Evolutionary conservation across 1,140 invertebrate species (phyloP).

Genomic region (Drosophila kikkawai): DNA sequence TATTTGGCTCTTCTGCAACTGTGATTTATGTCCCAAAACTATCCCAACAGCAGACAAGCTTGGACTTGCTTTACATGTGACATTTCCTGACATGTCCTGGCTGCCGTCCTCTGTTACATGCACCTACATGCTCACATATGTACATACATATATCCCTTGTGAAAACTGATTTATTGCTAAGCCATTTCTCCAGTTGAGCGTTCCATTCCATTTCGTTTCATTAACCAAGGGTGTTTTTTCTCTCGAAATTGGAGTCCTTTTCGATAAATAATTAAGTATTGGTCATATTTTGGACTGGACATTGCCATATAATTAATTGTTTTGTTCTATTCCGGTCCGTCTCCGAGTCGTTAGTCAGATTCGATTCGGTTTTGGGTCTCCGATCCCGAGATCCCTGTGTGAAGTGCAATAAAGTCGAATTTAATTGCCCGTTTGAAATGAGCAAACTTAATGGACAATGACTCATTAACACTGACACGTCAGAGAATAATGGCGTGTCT

Average conservation of each 20-base stretch:
- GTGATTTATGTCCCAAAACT: conserved; percentile 67
- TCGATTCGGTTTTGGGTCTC: conserved; percentile 32
- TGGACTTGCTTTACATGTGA: conserved; percentile 57
- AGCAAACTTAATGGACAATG: conserved; percentile 84
- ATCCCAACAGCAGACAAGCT: not conserved
- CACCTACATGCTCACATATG: not conserved
- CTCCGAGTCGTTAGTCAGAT: conserved; percentile 30
- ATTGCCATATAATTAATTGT: conserved; percentile 8
- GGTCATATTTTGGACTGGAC: conserved; percentile 2
- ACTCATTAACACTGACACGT: conserved; percentile 84
- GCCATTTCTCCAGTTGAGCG: not conserved
- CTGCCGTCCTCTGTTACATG: conserved; percentile 16
- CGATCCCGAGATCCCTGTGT: conserved; percentile 21
- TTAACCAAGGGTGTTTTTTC: not conserved
- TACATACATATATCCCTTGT: not conserved
- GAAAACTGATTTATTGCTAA: conserved; percentile 31
- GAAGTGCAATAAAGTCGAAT: conserved; percentile 83
- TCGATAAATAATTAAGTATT: conserved; percentile 12
- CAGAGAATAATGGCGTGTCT: conserved; percentile 82
- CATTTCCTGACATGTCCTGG: conserved; percentile 45
- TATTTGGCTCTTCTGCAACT: conserved; percentile 60
- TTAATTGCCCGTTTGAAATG: conserved; percentile 84
- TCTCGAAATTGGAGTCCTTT: not conserved
- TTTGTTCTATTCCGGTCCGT: conserved; percentile 6
- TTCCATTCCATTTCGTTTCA: not conserved